phyloP scores from a whole-genome alignment of 2,113 vertebrate genomes.

The Cathartes aura region DNA sequence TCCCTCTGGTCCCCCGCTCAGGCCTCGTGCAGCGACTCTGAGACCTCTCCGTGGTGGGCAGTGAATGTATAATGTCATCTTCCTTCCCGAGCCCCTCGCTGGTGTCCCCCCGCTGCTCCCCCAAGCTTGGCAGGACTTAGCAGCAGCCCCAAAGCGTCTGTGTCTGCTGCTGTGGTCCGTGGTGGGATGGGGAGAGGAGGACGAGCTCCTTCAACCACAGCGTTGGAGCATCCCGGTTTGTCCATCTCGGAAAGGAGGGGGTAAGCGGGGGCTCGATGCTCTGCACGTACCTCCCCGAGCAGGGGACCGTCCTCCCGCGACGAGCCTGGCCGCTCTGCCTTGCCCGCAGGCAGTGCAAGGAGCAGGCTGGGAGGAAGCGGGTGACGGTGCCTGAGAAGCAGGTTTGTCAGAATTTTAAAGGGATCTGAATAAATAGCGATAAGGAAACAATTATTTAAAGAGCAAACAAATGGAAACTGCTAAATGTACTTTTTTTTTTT shows the following conservation, averaged over 20 bases:
- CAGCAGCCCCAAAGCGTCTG: not conserved
- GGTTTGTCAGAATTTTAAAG: slow-evolving; percentile 69
- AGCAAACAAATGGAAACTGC: slow-evolving; percentile 65
- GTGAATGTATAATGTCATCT: fast-evolving
- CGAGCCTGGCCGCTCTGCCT: not conserved
- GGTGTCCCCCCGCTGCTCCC: not conserved
- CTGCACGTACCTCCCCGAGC: not conserved
- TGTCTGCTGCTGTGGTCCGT: fast-evolving
- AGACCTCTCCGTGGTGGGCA: fast-evolving
- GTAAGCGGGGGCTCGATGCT: fast-evolving
- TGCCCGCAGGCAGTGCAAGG: not conserved
- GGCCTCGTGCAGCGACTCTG: fast-evolving
- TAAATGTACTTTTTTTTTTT: not conserved
- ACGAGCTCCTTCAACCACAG: fast-evolving
- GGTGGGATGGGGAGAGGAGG: not conserved
- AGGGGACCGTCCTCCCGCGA: not conserved
- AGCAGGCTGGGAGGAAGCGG: slow-evolving; percentile 11
- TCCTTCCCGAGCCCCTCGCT: not conserved
- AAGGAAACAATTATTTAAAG: slow-evolving; percentile 72
- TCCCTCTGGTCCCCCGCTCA: fast-evolving
- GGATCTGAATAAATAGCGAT: slow-evolving; percentile 56
- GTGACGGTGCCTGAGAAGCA: slow-evolving; percentile 51
- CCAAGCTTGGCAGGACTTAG: fast-evolving
- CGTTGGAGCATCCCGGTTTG: not conserved
- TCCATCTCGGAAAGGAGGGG: fast-evolving